Conservation (phyloP, 2,113 vertebrate species). For the Lagenorhynchus albirostris region DNA sequence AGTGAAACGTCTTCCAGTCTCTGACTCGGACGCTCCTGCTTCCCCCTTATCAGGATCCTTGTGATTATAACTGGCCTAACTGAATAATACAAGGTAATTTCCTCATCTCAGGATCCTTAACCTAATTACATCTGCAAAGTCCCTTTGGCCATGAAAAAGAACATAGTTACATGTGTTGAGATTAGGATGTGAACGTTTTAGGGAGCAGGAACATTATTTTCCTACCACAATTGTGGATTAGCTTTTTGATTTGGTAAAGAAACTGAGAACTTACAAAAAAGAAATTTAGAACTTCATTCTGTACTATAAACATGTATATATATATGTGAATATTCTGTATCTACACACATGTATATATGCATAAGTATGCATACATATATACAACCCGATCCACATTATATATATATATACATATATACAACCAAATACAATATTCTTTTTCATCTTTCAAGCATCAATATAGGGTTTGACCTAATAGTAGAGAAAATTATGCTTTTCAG, state of each 20-base stretch:
- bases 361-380: neutral
- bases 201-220: neutral
- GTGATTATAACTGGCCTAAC: neutral
- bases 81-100: neutral
- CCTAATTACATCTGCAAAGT: neutral
- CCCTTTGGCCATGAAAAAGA: neutral
- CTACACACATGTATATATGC: neutral
- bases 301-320: neutral
- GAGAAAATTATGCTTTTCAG: neutral
- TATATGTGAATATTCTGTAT: neutral
- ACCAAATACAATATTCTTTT: too few relatives aligned
- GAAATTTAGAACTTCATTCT: neutral
- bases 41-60: neutral
- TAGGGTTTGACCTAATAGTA: neutral
- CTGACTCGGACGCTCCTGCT: neutral
- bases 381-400: too few relatives aligned
- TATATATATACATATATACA: neutral
- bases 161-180: neutral
- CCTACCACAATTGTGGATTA: neutral
- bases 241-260: neutral
- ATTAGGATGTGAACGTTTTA: neutral
- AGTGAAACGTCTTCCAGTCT: neutral
- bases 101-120: neutral
- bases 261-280: neutral
- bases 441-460: neutral